phyloP scores from a whole-genome alignment of 2,888 invertebrate genomes.

The Cantharis rustica region DNA sequence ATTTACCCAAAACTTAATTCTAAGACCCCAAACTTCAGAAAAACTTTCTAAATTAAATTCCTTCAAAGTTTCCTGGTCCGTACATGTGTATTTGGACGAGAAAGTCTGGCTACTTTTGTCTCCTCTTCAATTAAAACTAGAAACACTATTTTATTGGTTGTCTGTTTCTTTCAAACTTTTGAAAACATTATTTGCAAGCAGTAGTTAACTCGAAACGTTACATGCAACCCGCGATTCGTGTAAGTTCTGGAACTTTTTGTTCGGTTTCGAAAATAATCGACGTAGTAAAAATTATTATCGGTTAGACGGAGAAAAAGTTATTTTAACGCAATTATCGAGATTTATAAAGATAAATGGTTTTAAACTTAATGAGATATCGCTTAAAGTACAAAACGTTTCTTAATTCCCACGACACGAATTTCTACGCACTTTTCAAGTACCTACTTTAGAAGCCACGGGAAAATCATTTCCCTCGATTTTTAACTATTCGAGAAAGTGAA shows the following conservation, averaged over 20 bases:
- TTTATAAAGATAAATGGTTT: slow-evolving; percentile 2
- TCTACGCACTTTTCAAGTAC: slow-evolving; percentile 15
- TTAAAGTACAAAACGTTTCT: slow-evolving; percentile 13
- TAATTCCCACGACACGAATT: slow-evolving; percentile 11
- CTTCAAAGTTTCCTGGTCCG: slow-evolving; percentile 44
- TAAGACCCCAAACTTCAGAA: slow-evolving; percentile 43
- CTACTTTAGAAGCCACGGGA: slow-evolving; percentile 5
- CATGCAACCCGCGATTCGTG: not conserved
- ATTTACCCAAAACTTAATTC: slow-evolving; percentile 48
- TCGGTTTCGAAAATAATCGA: not conserved
- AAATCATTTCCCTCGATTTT: slow-evolving; percentile 21
- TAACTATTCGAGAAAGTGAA: slow-evolving; percentile 27
- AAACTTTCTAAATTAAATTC: slow-evolving; percentile 54
- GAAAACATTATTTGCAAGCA: slow-evolving; percentile 15
- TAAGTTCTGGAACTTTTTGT: not conserved
- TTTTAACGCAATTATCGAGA: slow-evolving; percentile 13
- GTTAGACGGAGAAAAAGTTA: not conserved
- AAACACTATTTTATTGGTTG: slow-evolving; percentile 12
- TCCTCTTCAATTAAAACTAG: slow-evolving; percentile 36
- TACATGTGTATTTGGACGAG: slow-evolving; percentile 40
- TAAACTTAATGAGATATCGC: slow-evolving; percentile 5
- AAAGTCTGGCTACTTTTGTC: slow-evolving; percentile 35
- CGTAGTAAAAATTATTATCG: not conserved
- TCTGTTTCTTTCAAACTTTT: slow-evolving; percentile 11
- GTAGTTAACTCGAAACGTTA: slow-evolving; percentile 13